Evolutionary conservation across 2,113 vertebrate species (phyloP), one percentile per base, ranked within the genome.

Genomic region (Arothron firmamentum): DNA sequence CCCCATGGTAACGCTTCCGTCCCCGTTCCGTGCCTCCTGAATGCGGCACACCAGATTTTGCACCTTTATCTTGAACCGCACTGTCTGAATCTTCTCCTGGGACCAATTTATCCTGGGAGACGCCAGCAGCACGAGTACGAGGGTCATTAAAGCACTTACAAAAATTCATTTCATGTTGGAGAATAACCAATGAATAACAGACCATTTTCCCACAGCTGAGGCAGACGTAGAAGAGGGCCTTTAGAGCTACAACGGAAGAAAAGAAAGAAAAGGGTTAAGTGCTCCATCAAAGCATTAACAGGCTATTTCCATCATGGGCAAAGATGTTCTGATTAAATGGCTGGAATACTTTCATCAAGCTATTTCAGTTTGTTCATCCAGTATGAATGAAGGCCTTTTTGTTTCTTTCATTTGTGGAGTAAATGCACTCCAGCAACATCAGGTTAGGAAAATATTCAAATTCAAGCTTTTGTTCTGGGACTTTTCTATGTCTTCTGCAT

Each of bases 281-380:
- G 52, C 41, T 57, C 72, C 21, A 6, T 20, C 16, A 8, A 5
- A 51, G 43, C 45, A 55, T 59, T 80, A 77, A 81, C 77, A 78
- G 82, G 76, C 62, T 80, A 70, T 85, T 84, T 80, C 77, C 80
- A 75, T 74, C 80, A 81, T 77, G 59, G 71, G 66, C 59, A 56
- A 48, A 76, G 67, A 76, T 45, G 74, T 67, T 74, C 60, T 78
- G 61, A 74, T 70, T 52, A 49, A 59, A 65, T 21, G 16, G 48
- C 45, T 3, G 16, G 9, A 38, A 9, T 48, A 19, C 61, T 61
- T 63, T 28, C 52, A 38, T 23, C 62, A 62, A 56, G 52, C 61
- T 45, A 10, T 14, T 50, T 65, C 19, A 21, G 12, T 66, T 46
- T 21, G 38, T 76, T 47, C 42, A 50, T 48, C 45, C 21, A 28